A percentile compares a stretch with the other conserved stretches of the same genome.
These are phyloP conservation scores for Esox masquinongy DNA, from an alignment of 2,797 vertebrate genomes.

Conservation along the genomic window DNA sequence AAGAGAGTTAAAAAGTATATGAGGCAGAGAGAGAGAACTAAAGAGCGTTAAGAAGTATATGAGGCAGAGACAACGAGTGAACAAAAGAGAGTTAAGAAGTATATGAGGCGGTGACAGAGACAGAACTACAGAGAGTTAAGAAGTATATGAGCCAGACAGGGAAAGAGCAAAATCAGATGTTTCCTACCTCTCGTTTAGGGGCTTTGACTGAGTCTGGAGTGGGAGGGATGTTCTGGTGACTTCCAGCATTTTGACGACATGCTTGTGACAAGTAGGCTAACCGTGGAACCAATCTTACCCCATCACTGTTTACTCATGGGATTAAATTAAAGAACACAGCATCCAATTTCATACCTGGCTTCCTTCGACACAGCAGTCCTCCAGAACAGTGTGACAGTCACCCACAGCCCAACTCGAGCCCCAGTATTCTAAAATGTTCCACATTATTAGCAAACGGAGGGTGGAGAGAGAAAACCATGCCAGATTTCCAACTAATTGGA, in stretches of 20 bases:
- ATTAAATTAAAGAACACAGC: conserved; percentile 76
- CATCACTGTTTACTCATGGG: conserved; percentile 69
- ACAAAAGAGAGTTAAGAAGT: neutral
- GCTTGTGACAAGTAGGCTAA: conserved; percentile 47
- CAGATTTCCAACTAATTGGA: conserved; percentile 19
- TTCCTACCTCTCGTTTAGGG: neutral
- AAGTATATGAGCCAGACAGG: conserved; percentile 26
- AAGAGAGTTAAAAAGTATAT: too few species aligned
- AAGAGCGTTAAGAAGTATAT: too few species aligned
- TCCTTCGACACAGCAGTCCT: conserved; percentile 47
- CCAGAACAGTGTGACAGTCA: conserved; percentile 58
- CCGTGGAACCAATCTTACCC: conserved; percentile 54
- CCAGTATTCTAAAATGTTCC: neutral
- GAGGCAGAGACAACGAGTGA: too few species aligned
- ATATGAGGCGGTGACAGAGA: too few species aligned
- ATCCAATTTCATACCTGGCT: conserved; percentile 80
- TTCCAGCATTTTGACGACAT: conserved; percentile 53
- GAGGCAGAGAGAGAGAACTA: too few species aligned
- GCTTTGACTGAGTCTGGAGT: conserved; percentile 12
- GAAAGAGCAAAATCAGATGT: conserved; percentile 4
- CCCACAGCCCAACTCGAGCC: conserved; percentile 31
- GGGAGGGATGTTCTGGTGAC: conserved; percentile 33
- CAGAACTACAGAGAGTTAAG: conserved; percentile 8
- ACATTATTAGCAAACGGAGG: conserved; percentile 23
- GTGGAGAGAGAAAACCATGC: conserved; percentile 24